These are phyloP conservation scores for Hyles vespertilio DNA, from an alignment of 1,140 invertebrate genomes.

Conservation along the genomic window DNA sequence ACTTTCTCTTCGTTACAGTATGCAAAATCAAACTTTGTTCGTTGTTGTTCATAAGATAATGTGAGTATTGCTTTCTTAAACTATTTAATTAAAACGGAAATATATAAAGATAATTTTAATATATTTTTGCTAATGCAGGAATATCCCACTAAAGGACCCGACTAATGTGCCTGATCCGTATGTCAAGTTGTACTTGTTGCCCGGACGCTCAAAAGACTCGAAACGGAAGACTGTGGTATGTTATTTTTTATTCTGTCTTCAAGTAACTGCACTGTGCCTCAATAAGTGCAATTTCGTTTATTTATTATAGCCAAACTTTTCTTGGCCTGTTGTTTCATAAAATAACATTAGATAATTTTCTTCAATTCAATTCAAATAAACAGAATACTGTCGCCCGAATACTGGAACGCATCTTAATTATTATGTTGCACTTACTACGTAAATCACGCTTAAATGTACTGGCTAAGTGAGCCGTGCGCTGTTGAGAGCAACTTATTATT, in stretches of 20 bases:
- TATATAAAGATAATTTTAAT: background rate
- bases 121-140: constrained; percentile 72
- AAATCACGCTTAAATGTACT: background rate
- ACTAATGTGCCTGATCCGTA: constrained; percentile 95
- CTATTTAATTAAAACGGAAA: background rate
- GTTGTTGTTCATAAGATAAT: constrained; percentile 92
- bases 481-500: too few species aligned
- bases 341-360: too few species aligned
- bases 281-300: too few species aligned
- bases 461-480: background rate
- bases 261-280: too few species aligned
- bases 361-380: too few species aligned
- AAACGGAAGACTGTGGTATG: constrained; percentile 92
- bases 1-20: constrained; percentile 90
- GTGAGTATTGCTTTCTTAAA: constrained; percentile 78
- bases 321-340: too few species aligned
- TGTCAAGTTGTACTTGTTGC: constrained; percentile 94
- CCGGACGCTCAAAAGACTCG: constrained; percentile 89
- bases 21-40: constrained; percentile 86
- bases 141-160: constrained; percentile 91
- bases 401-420: background rate
- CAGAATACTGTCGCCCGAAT: too few species aligned
- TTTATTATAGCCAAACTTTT: too few species aligned
- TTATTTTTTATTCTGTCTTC: background rate
- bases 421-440: background rate